Evolutionary conservation across 2,113 vertebrate species (phyloP), one percentile per base, ranked within the genome.

Genomic region (Centropus bengalensis): DNA sequence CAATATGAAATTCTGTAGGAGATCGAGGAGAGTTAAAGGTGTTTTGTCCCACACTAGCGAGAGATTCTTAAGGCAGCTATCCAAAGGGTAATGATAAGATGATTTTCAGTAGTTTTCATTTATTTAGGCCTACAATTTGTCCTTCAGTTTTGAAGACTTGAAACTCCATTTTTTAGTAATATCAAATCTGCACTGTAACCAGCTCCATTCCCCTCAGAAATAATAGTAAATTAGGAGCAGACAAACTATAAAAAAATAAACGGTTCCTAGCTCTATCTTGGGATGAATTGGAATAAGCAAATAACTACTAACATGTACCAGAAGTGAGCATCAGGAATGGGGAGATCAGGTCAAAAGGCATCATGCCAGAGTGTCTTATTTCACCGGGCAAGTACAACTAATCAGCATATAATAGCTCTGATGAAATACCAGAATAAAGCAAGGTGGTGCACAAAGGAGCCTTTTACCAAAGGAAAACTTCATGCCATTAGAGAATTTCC

Each of bases 361-460:
- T 47, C 74, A 76, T 1, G 20, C 38, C 5, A 54, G 22, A 86
- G 83, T 27, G 13, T 90, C 93, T 77, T 17, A 52, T 88, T 96
- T 88, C 89, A 56, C 42, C 67, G 66, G 47, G 68, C 62, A 79
- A 93, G 69, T 44, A 88, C 82, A 92, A 52, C 60, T 91, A 59
- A 91, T 69, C 70, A 85, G 44, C 77, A 89, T 54, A 56, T 68
- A 95, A 94, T 6, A 83, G 62, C 40, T 81, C 56, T 38, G 42
- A 83, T 62, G 75, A 92, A 88, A 85, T 23, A 70, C 7, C 32
- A 75, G 68, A 85, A 86, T 30, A 90, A 84, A 96, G 75, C 55
- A 55, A 80, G 16, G 58, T 75, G 64, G 51, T 55, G 71, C 77
- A 92, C 76, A 95, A 82, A 86, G 38, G 45, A 81, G 8, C 12